Base-by-base conservation (phyloP, 2,888 invertebrate species). In the Amphipyra tragopoginis region DNA sequence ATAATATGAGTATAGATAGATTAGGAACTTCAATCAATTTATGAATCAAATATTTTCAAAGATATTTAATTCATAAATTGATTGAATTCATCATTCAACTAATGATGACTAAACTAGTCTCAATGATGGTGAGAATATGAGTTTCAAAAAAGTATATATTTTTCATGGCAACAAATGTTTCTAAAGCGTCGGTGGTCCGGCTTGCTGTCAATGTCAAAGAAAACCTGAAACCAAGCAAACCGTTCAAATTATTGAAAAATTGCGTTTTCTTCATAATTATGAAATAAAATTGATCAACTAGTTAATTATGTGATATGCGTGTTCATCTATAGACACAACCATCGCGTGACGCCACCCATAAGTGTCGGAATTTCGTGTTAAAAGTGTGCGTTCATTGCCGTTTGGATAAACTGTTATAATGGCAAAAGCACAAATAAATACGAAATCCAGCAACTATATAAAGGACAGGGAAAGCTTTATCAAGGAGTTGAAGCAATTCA, bases 401-500 rank as follows among this genome's bases (percentile, higher is more conserved):
- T 77, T 62, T 45, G 15, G 7, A 40, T 47, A 50, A 59, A 68
- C 61, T 56, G 55, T 55, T 72, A 90, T 82, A 91, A 95, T 95
- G 95, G 90, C 94, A 67, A 95, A 95, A 91, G 85, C 86, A 68
- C 93, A 93, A 89, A 90, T 95, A 89, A 94, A 94, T 86, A 92
- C 90, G 1, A 94, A 93, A 81, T 95, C 97, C 80, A 96, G 96
- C 90, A 96, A 96, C 85, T 97, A 97, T 95, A 93, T 96, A 86
- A 96, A 96, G 89, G 97, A 98, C 93, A 96, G 96, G 86, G 97
- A 97, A 83, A 96, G 95, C 79, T 98, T 98, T 95, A 93, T 98
- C 76, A 96, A 97, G 90, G 98, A 98, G 87, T 95, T 99, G 82
- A 97, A 97, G 85, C 97, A 97, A 89, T 99, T 99, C 89, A 98